Base-by-base conservation (phyloP, 2,113 vertebrate species). In the Hippocampus guttulatus region DNA sequence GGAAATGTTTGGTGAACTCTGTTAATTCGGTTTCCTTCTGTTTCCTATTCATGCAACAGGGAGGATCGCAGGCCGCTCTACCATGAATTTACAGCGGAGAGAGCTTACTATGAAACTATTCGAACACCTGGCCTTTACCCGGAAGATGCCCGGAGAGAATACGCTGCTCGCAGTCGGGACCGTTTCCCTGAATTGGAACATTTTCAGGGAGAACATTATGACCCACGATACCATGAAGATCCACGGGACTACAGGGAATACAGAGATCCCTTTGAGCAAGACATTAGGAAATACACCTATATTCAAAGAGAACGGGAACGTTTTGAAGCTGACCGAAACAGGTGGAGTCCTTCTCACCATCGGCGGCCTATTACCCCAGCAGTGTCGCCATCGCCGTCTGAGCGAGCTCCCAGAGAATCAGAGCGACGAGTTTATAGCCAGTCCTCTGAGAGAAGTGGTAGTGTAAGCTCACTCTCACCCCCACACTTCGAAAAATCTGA, bases 271-370 rank as follows among this genome's bases (percentile, higher is more conserved):
- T 99, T 98, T 1, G 96, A 99, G 70, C 97, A 99, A 73, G 97
- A 98, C 81, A 98, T 99, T 45, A 85, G 96, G 63, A 98, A 99
- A 78, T 99, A 98, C 84, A 98, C 95, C 55, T 98, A 98, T 78
- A 93, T 97, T 77, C 96, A 99, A 47, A 92, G 96, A 55, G 96
- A 99, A 74, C 88, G 96, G 0, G 96, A 98, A 33, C 94, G 96
- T 1, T 98, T 98, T 23, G 97, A 98, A 58, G 93, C 95, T 0
- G 96, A 98, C 45, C 91, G 96, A 4, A 95, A 94, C 30, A 95
- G 96, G 69, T 97, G 98, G 92, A 98, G 96, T 64, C 97, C 97
- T 0, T 93, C 95, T 0, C 96, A 98, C 79, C 92, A 93, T 45
- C 90, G 96, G 2, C 92, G 96, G 18, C 93, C 96, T 0, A 90